Percentiles rank a stretch among this genome's conserved stretches.
Evolutionary conservation across 2,113 vertebrate genomes (phyloP).

Genomic region (Tenrec ecaudatus): DNA sequence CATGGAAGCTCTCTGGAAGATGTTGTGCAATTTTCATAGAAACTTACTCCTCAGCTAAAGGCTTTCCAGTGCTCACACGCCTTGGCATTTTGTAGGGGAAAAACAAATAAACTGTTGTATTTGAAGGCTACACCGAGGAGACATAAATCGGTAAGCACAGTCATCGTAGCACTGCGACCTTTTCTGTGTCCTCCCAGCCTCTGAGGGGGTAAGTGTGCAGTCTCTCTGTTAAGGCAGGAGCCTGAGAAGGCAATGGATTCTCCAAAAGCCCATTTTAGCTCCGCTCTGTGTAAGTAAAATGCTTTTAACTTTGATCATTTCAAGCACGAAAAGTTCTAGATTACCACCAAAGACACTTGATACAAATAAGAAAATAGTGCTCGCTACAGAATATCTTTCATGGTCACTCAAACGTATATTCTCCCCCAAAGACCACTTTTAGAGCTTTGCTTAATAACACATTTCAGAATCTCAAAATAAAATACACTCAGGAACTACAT

Average conservation of each 20-base stretch:
- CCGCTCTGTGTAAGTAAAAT: not conserved
- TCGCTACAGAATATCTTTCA: not conserved
- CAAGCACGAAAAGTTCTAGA: not conserved
- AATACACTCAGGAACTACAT: not conserved
- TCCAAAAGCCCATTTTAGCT: not conserved
- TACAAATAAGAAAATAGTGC: not conserved
- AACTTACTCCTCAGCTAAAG: not conserved
- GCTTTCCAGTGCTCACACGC: not conserved
- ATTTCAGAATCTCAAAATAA: slow-evolving; percentile 29
- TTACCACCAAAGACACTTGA: not conserved
- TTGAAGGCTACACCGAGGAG: not conserved
- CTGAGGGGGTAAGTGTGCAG: not conserved
- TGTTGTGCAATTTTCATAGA: not conserved
- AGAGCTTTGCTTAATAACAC: not conserved
- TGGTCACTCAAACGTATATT: not conserved
- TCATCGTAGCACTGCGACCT: not conserved
- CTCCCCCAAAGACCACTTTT: not conserved
- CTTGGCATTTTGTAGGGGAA: slow-evolving; percentile 25
- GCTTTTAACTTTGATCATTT: slow-evolving; percentile 24
- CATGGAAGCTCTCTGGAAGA: not conserved
- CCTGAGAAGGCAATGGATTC: not conserved
- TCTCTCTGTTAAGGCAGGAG: slow-evolving; percentile 6
- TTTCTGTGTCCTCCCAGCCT: not conserved
- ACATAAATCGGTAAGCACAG: slow-evolving; percentile 1
- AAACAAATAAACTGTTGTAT: not conserved